phyloP scores from a whole-genome alignment of 2,797 vertebrate genomes.

The Falco naumanni region DNA sequence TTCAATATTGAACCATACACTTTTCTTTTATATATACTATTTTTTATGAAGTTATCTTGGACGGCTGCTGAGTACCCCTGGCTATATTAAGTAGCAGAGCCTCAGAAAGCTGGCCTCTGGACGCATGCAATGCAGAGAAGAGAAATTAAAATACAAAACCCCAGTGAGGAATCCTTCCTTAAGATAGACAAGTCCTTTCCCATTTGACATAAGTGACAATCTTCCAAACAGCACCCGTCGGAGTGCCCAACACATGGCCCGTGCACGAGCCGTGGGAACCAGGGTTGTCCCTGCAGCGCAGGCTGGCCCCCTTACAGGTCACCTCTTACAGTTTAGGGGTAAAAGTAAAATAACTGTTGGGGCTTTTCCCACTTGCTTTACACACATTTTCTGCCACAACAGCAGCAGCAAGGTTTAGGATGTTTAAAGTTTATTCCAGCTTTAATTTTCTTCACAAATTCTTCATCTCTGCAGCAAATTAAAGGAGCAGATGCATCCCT shows the following conservation, averaged over 20 bases:
- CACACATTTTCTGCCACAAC: background rate
- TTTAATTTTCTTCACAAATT: constrained; percentile 20
- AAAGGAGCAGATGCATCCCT: constrained; percentile 32
- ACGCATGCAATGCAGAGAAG: background rate
- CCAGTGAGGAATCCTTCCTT: background rate
- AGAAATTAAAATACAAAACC: background rate
- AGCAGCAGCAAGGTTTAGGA: background rate
- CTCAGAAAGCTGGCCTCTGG: background rate
- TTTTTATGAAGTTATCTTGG: background rate
- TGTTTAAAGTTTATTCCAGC: background rate
- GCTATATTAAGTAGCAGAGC: accelerated
- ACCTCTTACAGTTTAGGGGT: background rate
- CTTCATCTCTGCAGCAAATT: background rate
- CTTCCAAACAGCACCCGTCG: background rate
- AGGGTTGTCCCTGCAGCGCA: background rate
- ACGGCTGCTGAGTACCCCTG: background rate
- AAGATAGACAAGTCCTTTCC: background rate
- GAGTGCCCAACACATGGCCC: background rate
- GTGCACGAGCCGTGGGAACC: background rate
- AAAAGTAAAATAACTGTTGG: background rate
- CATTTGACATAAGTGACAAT: background rate
- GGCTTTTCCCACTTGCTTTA: background rate
- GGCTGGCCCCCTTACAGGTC: background rate
- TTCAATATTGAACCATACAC: background rate
- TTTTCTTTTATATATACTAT: no score